Evolutionary conservation across 92 coral and sea anemone genomes (phyloP).

Genomic region (Zoanthus sociatus): DNA sequence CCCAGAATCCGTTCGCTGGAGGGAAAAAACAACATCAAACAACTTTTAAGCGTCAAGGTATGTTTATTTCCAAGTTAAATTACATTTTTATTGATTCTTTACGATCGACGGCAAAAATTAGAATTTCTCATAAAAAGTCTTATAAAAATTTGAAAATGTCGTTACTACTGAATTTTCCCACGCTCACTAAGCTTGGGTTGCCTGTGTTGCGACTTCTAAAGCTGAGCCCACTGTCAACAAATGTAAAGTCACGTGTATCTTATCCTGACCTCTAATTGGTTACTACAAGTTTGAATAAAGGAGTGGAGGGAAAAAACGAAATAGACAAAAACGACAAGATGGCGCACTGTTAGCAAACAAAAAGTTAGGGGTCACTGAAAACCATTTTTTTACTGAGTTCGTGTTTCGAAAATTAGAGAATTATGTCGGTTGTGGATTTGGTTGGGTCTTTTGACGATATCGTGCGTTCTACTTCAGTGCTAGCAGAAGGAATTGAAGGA

Average conservation of each 20-base stretch:
- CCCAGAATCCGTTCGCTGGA: too few species aligned
- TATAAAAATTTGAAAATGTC: too few species aligned
- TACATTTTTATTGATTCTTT: too few species aligned
- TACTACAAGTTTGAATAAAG: conserved; percentile 74
- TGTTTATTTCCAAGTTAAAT: too few species aligned
- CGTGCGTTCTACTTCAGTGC: conserved; percentile 89
- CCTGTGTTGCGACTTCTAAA: not conserved
- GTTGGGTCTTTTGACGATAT: conserved; percentile 93
- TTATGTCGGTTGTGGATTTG: conserved; percentile 86
- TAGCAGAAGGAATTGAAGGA: conserved; percentile 97
- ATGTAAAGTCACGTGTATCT: conserved; percentile 27
- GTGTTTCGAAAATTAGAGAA: conserved; percentile 28
- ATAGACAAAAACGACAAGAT: conserved; percentile 63
- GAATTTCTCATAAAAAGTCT: too few species aligned
- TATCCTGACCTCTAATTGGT: conserved; percentile 72
- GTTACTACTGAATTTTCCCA: too few species aligned
- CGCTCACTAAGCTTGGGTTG: too few species aligned
- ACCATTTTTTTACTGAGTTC: conserved; percentile 15
- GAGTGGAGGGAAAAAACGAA: conserved; percentile 97
- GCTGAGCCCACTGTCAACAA: conserved; percentile 59
- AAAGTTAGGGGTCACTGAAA: not conserved
- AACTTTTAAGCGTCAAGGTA: too few species aligned
- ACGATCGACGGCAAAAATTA: too few species aligned
- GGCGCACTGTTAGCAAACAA: conserved; percentile 43
- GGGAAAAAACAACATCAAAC: too few species aligned